Conservation (phyloP, 2,113 vertebrate genomes). For the Rhabdornis inornatus region DNA sequence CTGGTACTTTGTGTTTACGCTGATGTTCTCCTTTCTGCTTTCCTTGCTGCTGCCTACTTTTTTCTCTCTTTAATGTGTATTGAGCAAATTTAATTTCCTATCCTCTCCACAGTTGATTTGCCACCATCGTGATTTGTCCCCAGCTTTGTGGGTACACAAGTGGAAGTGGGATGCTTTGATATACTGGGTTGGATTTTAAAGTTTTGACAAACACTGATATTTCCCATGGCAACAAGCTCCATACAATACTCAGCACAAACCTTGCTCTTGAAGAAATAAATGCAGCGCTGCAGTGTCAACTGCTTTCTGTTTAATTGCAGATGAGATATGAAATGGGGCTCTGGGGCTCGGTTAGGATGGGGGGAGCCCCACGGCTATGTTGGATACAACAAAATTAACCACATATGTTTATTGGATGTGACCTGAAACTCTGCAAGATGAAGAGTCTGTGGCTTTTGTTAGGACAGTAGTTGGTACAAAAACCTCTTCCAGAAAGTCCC, state of each 20-base stretch:
- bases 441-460: background rate
- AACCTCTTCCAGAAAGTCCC: background rate
- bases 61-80: background rate
- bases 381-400: background rate
- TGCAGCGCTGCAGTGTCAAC: background rate
- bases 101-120: background rate
- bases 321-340: background rate
- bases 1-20: rapidly evolving
- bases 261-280: background rate
- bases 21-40: background rate
- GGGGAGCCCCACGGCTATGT: rapidly evolving
- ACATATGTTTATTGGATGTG: background rate
- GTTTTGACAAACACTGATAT: background rate
- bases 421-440: background rate
- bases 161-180: background rate
- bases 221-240: background rate
- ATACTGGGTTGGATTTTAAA: background rate
- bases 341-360: too few species aligned
- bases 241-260: background rate
- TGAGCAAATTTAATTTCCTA: background rate
- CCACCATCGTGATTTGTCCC: background rate
- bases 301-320: background rate
- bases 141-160: background rate
- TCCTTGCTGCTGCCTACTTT: background rate
- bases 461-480: background rate